Evolutionary conservation across 2,888 invertebrate genomes (phyloP).

Genomic region (Griposia aprilina): DNA sequence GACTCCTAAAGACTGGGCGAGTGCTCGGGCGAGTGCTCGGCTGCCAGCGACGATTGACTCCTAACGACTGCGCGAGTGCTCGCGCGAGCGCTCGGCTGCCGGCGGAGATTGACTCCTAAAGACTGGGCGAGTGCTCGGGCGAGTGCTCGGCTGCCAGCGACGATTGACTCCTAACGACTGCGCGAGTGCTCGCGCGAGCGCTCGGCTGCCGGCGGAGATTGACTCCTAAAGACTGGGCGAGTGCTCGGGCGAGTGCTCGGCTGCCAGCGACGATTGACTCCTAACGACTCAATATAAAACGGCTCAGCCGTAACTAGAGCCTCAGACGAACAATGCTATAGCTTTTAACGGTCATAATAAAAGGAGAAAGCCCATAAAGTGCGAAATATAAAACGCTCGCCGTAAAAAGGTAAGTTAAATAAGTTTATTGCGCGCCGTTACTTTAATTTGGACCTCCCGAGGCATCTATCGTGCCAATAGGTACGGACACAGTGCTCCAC

Average conservation of each 20-base stretch:
- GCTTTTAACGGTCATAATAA: slow-evolving; percentile 69
- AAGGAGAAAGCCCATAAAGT: slow-evolving; percentile 73
- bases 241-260: background rate
- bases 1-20: background rate
- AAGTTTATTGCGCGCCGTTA: slow-evolving; percentile 72
- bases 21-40: too few species aligned
- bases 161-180: slow-evolving; percentile 61
- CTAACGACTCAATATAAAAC: slow-evolving; percentile 60
- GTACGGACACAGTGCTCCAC: slow-evolving; percentile 15
- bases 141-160: slow-evolving; percentile 15
- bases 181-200: background rate
- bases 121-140: slow-evolving; percentile 26
- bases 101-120: slow-evolving; percentile 57
- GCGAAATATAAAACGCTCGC: slow-evolving; percentile 71
- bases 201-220: slow-evolving; percentile 37
- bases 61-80: too few species aligned
- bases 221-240: slow-evolving; percentile 59
- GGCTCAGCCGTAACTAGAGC: slow-evolving; percentile 62
- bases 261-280: slow-evolving; percentile 55
- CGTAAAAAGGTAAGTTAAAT: slow-evolving; percentile 71
- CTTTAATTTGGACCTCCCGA: slow-evolving; percentile 67
- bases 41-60: too few species aligned
- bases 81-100: slow-evolving; percentile 6
- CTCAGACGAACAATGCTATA: slow-evolving; percentile 58
- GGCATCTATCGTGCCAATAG: slow-evolving; percentile 6